These are phyloP conservation scores for Anastrepha obliqua DNA, from an alignment of 1,140 invertebrate species.

Conservation along the genomic window DNA sequence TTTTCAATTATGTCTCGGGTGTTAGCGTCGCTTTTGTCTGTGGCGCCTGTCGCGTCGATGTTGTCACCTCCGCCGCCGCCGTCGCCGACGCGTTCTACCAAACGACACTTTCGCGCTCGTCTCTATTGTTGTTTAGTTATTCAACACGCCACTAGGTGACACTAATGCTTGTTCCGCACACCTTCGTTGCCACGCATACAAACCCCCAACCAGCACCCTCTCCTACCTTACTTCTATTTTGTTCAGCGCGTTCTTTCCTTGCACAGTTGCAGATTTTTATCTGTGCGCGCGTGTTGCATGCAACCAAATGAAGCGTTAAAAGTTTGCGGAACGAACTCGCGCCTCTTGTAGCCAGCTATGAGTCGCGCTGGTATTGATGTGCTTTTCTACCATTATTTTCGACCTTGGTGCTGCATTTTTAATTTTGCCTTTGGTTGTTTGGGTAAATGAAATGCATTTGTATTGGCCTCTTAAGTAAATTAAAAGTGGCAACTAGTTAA, in stretches of 20 bases:
- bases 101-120: background rate
- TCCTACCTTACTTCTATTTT: background rate
- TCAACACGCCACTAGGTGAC: conserved; percentile 28
- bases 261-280: conserved; percentile 10
- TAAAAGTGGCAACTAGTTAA: background rate
- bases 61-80: background rate
- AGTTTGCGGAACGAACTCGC: background rate
- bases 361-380: background rate
- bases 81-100: background rate
- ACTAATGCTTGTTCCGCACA: conserved; percentile 1
- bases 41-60: background rate
- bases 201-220: background rate
- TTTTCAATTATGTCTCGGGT: background rate
- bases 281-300: conserved; percentile 11
- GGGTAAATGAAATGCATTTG: conserved; percentile 1
- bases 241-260: background rate
- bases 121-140: conserved; percentile 37
- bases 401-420: background rate
- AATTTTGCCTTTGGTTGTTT: background rate
- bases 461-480: background rate
- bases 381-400: background rate
- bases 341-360: background rate
- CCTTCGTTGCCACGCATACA: too few relatives aligned
- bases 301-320: conserved; percentile 28
- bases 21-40: background rate